Percentiles rank a stretch among this genome's conserved stretches.
phyloP scores from a whole-genome alignment of 2,888 invertebrate genomes.

The Steinernema scapterisci region DNA sequence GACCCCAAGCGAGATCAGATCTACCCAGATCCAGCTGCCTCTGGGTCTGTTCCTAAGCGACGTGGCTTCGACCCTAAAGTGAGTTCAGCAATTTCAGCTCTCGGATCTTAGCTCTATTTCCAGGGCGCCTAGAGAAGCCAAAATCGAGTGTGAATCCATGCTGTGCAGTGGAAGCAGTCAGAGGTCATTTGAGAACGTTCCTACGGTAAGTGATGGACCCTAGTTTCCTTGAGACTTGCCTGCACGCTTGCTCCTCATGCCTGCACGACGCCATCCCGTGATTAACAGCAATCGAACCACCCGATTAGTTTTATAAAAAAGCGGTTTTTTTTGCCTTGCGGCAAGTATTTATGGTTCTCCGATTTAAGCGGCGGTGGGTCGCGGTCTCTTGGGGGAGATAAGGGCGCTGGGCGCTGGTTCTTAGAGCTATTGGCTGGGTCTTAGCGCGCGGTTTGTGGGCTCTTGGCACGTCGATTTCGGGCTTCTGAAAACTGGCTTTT shows the following conservation, averaged over 20 bases:
- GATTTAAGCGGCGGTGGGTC: neutral
- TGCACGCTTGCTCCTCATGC: no score
- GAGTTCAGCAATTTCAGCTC: neutral
- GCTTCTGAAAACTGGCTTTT: no score
- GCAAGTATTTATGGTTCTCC: neutral
- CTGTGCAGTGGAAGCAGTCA: conserved; percentile 12
- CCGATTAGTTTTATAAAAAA: neutral
- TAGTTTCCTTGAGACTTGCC: no score
- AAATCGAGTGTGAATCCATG: conserved; percentile 9
- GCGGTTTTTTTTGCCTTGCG: conserved; percentile 13
- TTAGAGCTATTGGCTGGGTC: no score
- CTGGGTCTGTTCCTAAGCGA: neutral
- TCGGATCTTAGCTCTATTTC: neutral
- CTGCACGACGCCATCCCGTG: neutral
- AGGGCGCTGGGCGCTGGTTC: no score
- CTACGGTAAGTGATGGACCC: conserved; percentile 1
- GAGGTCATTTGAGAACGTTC: conserved; percentile 2
- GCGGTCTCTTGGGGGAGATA: neutral
- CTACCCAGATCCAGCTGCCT: neutral
- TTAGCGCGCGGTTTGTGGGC: no score
- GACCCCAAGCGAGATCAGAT: neutral
- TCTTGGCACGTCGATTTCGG: no score
- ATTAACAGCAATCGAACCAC: neutral
- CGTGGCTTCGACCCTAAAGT: neutral
- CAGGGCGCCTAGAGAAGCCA: neutral